Evolutionary conservation across 2,888 invertebrate genomes (phyloP).

Genomic region (Malachius bipustulatus): DNA sequence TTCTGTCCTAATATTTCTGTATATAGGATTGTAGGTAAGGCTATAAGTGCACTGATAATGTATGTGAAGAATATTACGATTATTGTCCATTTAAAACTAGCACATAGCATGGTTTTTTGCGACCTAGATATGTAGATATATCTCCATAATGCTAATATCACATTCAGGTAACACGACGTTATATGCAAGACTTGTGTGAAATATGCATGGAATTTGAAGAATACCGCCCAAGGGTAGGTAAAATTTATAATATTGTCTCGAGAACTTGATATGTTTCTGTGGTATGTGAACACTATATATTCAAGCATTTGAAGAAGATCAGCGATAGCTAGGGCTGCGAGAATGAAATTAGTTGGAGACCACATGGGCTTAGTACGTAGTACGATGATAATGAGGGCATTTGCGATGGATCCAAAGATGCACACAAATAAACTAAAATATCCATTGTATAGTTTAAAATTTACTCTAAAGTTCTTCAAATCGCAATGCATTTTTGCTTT

Average conservation of each 20-base stretch:
- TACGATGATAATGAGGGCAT: background rate
- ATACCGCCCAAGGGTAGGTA: constrained; percentile 1
- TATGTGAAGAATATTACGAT: background rate
- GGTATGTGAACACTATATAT: background rate
- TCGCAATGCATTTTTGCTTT: constrained; percentile 1
- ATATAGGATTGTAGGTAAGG: background rate
- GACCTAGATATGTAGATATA: background rate
- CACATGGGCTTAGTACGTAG: background rate
- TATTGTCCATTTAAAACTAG: background rate
- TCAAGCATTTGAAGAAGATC: background rate
- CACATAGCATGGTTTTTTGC: background rate
- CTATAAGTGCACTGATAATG: background rate
- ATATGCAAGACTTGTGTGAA: constrained; percentile 3
- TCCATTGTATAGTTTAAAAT: constrained; percentile 1
- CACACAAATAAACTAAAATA: constrained; percentile 1
- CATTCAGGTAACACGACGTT: background rate
- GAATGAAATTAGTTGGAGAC: constrained; percentile 2
- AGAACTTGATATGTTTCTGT: background rate
- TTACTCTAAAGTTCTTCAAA: background rate
- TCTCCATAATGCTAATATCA: constrained; percentile 1
- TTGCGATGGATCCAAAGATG: background rate
- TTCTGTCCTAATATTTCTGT: background rate
- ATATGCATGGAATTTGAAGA: background rate
- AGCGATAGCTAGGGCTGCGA: background rate
- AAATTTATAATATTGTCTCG: background rate